These are phyloP conservation scores for Melanostoma scalare DNA, from an alignment of 2,888 invertebrate genomes.

Conservation along the genomic window DNA sequence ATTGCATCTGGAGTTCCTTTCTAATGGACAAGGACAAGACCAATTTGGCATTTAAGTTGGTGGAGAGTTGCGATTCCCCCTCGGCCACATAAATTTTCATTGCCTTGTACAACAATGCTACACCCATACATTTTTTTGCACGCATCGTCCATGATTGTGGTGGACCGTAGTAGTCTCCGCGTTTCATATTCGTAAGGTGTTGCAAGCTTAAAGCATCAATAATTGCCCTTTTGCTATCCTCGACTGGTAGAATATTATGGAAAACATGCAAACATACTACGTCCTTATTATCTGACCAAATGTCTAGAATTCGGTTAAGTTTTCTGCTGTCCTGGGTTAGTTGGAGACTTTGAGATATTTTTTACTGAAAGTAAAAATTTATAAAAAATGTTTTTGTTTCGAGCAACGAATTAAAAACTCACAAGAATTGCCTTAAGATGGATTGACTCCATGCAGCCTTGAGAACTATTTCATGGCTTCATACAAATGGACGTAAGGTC, in stretches of 20 bases:
- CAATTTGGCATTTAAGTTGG: conserved; percentile 78
- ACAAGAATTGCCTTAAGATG: conserved; percentile 61
- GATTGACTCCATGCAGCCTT: conserved; percentile 65
- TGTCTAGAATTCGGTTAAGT: conserved; percentile 90
- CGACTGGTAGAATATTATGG: conserved; percentile 94
- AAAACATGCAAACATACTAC: conserved; percentile 96
- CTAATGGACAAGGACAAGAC: no score
- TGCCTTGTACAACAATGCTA: conserved; percentile 90
- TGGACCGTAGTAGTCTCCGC: conserved; percentile 92
- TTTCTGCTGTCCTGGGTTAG: conserved; percentile 83
- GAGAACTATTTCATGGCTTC: conserved; percentile 87
- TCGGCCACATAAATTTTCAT: conserved; percentile 92
- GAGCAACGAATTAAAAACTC: conserved; percentile 21
- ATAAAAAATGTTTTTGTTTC: background rate
- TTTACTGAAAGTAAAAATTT: conserved; percentile 60
- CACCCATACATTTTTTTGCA: conserved; percentile 88
- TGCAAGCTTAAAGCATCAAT: conserved; percentile 92
- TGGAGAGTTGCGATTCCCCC: conserved; percentile 93
- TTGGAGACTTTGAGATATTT: conserved; percentile 74
- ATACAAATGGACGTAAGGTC: conserved; percentile 95
- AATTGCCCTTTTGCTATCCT: conserved; percentile 97
- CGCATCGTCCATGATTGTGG: conserved; percentile 88
- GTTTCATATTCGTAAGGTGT: conserved; percentile 90
- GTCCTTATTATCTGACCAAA: conserved; percentile 92
- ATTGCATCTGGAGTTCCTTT: no score